Base-by-base conservation (phyloP, 2,888 invertebrate genomes). In the Ariolimax columbianus region DNA sequence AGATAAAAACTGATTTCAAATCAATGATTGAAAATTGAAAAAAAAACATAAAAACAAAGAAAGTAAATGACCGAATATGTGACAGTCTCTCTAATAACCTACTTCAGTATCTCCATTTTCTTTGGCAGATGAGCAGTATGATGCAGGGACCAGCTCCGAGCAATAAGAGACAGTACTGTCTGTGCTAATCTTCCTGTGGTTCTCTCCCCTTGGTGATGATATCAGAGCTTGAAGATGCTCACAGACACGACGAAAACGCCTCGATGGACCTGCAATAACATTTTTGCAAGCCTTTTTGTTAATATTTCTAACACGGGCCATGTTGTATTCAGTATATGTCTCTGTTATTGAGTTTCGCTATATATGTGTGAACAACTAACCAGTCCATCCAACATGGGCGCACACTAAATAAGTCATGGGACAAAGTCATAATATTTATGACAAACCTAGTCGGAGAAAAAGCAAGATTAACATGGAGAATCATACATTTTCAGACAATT, bases 161-260 rank as follows among this genome's bases (percentile, higher is more conserved):
- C 91, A 89, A 86, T 92, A 92, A 19, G 92, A 92, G 0, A 91
- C 91, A 4, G 92, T 91, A 87, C 92, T 92, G 86, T 94, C 93
- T n/a, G 93, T 91, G 88, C 92, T 93, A 86, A 93, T 93, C 83
- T 93, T 91, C 9, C 93, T 90, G 80, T 91, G 91, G 86, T 91
- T 91, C 75, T 92, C 91, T 36, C 92, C 92, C 36, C 93, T 90
- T 78, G 91, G 92, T 36, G 93, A 90, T 83, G 93, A 86, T 89
- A 94, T 92, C 83, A 93, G 87, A 38, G 92, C 91, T 89, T 99
- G 98, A 89, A 99, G 97, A 95, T 98, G 98, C 94, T 99, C 99
- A 95, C 98, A 98, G 89, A 99, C 97, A 91, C 98, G 96, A 83
- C 98, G 96, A 95, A 99, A 99, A 87, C 99, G 96, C 84, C 98